These are phyloP conservation scores for Mohoua ochrocephala DNA, from an alignment of 2,113 vertebrate species.

Conservation along the genomic window DNA sequence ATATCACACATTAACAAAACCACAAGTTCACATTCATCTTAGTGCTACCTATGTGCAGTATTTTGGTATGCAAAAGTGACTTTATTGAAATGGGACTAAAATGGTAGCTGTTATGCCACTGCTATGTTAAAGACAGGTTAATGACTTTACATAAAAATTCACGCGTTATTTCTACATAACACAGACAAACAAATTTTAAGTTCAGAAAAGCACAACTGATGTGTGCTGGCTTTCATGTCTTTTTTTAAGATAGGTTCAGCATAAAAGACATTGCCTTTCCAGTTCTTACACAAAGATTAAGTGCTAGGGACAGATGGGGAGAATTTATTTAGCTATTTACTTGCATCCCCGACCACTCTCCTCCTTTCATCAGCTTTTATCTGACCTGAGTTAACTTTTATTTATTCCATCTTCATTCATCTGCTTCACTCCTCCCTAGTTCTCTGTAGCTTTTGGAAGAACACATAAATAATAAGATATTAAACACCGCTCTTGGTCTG, in stretches of 20 bases:
- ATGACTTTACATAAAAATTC: background rate
- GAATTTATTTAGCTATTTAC: background rate
- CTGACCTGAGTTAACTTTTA: background rate
- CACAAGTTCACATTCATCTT: background rate
- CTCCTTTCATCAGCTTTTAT: background rate
- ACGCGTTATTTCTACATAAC: background rate
- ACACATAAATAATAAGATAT: background rate
- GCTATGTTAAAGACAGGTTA: background rate
- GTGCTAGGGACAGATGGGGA: background rate
- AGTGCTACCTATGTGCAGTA: background rate
- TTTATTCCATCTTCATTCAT: background rate
- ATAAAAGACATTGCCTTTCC: background rate
- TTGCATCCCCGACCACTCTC: background rate
- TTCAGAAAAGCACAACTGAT: background rate
- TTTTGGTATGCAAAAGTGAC: background rate
- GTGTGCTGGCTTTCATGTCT: background rate
- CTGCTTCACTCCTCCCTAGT: background rate
- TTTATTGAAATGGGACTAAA: background rate
- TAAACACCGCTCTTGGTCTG: background rate
- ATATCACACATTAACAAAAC: background rate
- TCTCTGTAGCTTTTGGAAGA: background rate
- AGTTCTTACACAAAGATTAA: background rate
- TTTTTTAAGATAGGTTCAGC: background rate
- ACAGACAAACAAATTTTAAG: background rate
- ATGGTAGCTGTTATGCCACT: background rate